Evolutionary conservation across 1,140 invertebrate species (phyloP), one percentile per base, ranked within the genome.

Genomic region (Mamestra configurata): DNA sequence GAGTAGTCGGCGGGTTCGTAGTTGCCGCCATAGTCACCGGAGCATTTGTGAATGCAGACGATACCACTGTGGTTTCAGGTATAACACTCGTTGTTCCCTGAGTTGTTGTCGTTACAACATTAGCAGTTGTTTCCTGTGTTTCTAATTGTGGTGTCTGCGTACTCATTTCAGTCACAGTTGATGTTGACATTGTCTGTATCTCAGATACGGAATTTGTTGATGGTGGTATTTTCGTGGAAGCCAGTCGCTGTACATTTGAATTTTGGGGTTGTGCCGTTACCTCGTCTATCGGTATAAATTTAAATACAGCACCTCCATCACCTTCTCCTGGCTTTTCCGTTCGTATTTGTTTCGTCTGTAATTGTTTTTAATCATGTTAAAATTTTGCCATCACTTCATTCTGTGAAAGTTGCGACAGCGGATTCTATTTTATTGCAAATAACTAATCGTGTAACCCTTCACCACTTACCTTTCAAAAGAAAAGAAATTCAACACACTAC

Each of bases 291-390:
- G 95, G 93, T 88, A 95, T 95, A 79, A 93, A 95, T 88, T 95
- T 94, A 87, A 94, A 95, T 81, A 95, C 86, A 40, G 93, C 84
- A 79, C 88, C 93, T 81, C 88, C 88, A 81, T 83, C 90, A 66
- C 88, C 92, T 82, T 92, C 88, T 80, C 75, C 81, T 40, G 94
- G 95, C 86, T 90, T 95, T 89, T 95, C 95, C 18, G 95, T 95
- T 31, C 94, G 90, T 77, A 95, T 95, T 91, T 94, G 88, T 91
- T 95, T 91, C 75, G 95, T 95, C 95, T 95, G 92, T 80, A 95
- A 95, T 84, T 79, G 75, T 78, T 87, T 77, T 61, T 79, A 78
- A 68, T 80, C 22, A 84, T 64, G 75, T 81, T 81, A 83, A 66
- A 76, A 71, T 80, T 43, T 53, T 79, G 49, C 53, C 72, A 22